Percentiles rank a stretch among this genome's conserved stretches.
Evolutionary conservation across 1,140 invertebrate species (phyloP).

Genomic region (Orius insidiosus): DNA sequence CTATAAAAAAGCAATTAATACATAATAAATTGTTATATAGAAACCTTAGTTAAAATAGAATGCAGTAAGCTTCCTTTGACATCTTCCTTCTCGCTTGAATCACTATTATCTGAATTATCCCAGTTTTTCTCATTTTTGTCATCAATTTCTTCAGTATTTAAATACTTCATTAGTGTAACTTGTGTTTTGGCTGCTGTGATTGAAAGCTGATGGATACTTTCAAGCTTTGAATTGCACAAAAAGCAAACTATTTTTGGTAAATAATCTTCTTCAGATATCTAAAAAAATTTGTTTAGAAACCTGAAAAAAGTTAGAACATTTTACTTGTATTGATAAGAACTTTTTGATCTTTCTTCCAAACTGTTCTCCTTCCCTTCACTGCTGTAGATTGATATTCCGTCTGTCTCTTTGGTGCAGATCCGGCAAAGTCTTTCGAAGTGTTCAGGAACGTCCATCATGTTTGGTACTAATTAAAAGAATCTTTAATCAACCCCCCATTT

Average conservation of each 20-base stretch:
- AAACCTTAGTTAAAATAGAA: slow-evolving; percentile 35
- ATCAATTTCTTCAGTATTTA: slow-evolving; percentile 6
- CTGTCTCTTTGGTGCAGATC: slow-evolving; percentile 18
- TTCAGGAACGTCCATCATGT: too few species aligned
- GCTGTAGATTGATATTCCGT: slow-evolving; percentile 19
- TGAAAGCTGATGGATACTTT: slow-evolving; percentile 36
- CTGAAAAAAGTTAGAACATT: background rate
- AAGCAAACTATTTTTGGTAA: slow-evolving; percentile 37
- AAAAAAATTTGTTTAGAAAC: slow-evolving; percentile 9
- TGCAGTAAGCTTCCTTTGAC: slow-evolving; percentile 29
- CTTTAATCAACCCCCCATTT: too few species aligned
- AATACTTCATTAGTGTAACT: slow-evolving; percentile 26
- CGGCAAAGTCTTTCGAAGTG: slow-evolving; percentile 13
- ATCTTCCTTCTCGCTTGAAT: slow-evolving; percentile 22
- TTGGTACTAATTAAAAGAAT: too few species aligned
- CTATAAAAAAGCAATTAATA: background rate
- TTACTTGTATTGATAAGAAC: slow-evolving; percentile 8
- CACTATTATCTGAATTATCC: slow-evolving; percentile 5
- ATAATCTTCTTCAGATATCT: slow-evolving; percentile 34
- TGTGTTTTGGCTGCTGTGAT: slow-evolving; percentile 35
- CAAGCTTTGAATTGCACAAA: slow-evolving; percentile 32
- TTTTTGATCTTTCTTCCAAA: slow-evolving; percentile 17
- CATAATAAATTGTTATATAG: background rate
- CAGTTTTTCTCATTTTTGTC: background rate
- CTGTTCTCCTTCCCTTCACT: slow-evolving; percentile 19